These are phyloP conservation scores for Onychostoma macrolepis DNA, from an alignment of 2,113 vertebrate species.

Conservation along the genomic window DNA sequence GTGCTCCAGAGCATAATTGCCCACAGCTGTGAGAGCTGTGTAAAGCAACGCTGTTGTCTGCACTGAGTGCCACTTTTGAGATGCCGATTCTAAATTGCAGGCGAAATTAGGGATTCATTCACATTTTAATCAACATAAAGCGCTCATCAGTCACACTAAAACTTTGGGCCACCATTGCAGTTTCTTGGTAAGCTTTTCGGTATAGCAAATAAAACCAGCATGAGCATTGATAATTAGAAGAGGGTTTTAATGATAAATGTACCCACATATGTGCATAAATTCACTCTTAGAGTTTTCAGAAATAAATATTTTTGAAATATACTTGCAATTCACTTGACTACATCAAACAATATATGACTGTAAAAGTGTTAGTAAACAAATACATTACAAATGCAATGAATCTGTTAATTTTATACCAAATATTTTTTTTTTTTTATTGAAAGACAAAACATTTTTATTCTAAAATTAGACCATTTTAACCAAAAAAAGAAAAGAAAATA, in stretches of 20 bases:
- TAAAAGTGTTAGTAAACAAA: neutral
- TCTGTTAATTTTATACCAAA: too few species aligned
- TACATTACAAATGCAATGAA: neutral
- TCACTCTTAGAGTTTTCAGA: neutral
- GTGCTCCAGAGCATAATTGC: conserved; percentile 35
- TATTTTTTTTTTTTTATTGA: too few species aligned
- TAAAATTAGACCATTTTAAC: neutral
- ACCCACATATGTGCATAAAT: neutral
- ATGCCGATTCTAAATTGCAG: conserved; percentile 19
- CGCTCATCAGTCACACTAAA: conserved; percentile 26
- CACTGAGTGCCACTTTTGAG: conserved; percentile 32
- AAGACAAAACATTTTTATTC: neutral
- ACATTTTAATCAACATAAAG: conserved; percentile 50
- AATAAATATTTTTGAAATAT: neutral
- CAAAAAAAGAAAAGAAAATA: too few species aligned
- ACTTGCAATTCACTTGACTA: neutral
- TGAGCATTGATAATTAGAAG: neutral
- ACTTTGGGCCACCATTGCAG: conserved; percentile 20
- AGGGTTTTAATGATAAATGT: conserved; percentile 21
- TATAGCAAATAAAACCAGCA: neutral
- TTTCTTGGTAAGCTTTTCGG: neutral
- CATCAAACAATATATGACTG: neutral
- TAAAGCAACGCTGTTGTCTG: conserved; percentile 5
- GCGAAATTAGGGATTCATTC: conserved; percentile 36
- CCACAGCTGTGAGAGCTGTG: conserved; percentile 26